Base-by-base conservation (phyloP, 1,140 invertebrate species). In the Pseudomyrmex pallidus region DNA sequence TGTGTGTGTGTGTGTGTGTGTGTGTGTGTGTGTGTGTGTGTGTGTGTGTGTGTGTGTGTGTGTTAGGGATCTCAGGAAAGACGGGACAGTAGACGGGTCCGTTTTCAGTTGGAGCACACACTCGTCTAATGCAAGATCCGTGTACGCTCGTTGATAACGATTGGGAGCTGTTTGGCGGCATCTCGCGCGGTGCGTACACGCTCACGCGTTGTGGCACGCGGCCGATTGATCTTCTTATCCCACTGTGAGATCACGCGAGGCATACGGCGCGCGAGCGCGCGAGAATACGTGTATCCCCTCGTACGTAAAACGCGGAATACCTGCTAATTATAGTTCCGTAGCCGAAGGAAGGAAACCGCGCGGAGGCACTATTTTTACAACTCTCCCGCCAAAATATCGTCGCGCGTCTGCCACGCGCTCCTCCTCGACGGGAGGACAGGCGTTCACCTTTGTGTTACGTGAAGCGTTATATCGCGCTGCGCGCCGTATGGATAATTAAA, bases 351-450 rank as follows among this genome's bases (percentile, higher is more conserved):
- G 90, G 90, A 92, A 91, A 92, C 85, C 86, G 76, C 35, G 35
- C 85, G 87, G 89, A 87, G 89, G 83, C 90, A 91, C 91, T 92
- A 92, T 92, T 92, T 92, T 92, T 91, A 91, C 89, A 88, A 88
- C 87, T 90, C 90, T 91, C 90, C 87, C 86, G 88, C 90, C 84
- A 89, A 87, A 89, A 89, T 89, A 89, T 84, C 90, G 91, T 87
- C 87, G 90, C 85, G 90, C 90, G 88, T 92, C 87, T 87, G 83
- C 76, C 76, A 80, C 76, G 66, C 76, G 66, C 78, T 62, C 15
- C 87, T 89, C 87, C 87, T 89, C 76, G 66, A 72, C 63, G 63
- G 52, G 48, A 78, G 63, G 63, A 78, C 76, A 80, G 76, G 46
- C 76, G 66, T 80, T 80, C 76, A 80, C 76, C 76, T 70, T 80